Evolutionary conservation across 2,888 invertebrate genomes (phyloP).

Genomic region (Ramazzottius varieornatus): DNA sequence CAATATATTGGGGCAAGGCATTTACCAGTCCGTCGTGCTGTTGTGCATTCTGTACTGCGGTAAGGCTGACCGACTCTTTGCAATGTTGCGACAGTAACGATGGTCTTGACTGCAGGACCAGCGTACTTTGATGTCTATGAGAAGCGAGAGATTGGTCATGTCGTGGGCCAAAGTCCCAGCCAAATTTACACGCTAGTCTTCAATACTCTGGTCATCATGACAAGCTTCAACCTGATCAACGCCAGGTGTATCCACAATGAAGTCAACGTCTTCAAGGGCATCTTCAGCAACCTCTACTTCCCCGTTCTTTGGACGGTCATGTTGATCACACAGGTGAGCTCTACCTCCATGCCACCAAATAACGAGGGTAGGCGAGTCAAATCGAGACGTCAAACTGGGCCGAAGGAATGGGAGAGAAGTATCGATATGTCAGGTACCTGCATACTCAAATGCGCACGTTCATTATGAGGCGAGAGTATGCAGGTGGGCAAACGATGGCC

Average conservation of each 20-base stretch:
- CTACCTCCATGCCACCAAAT: background rate
- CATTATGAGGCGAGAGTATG: too few species aligned
- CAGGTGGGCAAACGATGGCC: too few species aligned
- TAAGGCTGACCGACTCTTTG: constrained; percentile 20
- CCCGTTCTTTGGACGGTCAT: constrained; percentile 93
- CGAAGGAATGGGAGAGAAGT: too few species aligned
- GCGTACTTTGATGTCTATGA: background rate
- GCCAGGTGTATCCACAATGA: constrained; percentile 98
- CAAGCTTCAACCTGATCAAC: constrained; percentile 97
- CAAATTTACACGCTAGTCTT: constrained; percentile 98
- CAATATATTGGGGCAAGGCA: constrained; percentile 86
- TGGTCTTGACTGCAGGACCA: background rate
- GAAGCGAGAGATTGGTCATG: constrained; percentile 40
- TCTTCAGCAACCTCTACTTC: constrained; percentile 92
- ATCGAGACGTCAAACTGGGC: too few species aligned
- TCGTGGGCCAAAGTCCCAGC: constrained; percentile 51
- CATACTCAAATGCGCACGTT: too few species aligned
- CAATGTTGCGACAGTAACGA: background rate
- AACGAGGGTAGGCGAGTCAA: too few species aligned
- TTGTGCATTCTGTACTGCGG: constrained; percentile 78
- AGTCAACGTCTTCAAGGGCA: constrained; percentile 83
- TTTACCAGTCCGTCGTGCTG: constrained; percentile 81
- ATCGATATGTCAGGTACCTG: too few species aligned
- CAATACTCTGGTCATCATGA: constrained; percentile 99
- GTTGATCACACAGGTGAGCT: constrained; percentile 54